Base-by-base conservation (phyloP, 1,140 invertebrate genomes). In the Hermetia illucens region DNA sequence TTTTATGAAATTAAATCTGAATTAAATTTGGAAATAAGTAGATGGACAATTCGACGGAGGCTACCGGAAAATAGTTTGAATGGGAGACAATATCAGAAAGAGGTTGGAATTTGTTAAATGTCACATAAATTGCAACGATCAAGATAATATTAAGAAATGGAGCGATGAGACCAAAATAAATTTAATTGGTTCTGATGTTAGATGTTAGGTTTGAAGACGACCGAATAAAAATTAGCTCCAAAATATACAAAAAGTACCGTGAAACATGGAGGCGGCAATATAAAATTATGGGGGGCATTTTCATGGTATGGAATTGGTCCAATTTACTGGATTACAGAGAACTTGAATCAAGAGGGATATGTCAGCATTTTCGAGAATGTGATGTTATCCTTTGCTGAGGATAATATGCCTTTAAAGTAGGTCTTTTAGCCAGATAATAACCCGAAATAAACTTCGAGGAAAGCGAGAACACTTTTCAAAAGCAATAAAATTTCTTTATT, bases 341-440 rank as follows among this genome's bases (percentile, higher is more conserved):
- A 32, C 17, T 50, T 60, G 46, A 34, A 46, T 25, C 4, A 39
- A 33, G 18, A 49, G 5, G 24, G 39, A 15, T 47, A 51, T 33
- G 17, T 37, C 3, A 27, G 41, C 16, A 49, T 49, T 38, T 18
- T 39, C 34, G 20, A 21, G 33, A 34, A 37, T 45, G 35, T 35
- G 48, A 30, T 29, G 36, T 18, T 38, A 10, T 13, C 36, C 29
- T 42, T 25, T 36, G 41, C 33, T 20, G 36, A 40, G 17, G 42
- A 45, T 35, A 40, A 40, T 43, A 32, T 21, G 42, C 38, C 36
- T 29, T 34, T 39, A 2, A 34, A 34, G 10, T 45, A 34, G 34
- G 38, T 34, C 6, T 56, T 53, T 33, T 42, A 51, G 22, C 45
- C 54, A 21, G 47, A 56, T 30, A 53, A 51, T 24, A 49, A 55